Conservation (phyloP, 2,888 invertebrate genomes). For the Trichopoda pennipes region DNA sequence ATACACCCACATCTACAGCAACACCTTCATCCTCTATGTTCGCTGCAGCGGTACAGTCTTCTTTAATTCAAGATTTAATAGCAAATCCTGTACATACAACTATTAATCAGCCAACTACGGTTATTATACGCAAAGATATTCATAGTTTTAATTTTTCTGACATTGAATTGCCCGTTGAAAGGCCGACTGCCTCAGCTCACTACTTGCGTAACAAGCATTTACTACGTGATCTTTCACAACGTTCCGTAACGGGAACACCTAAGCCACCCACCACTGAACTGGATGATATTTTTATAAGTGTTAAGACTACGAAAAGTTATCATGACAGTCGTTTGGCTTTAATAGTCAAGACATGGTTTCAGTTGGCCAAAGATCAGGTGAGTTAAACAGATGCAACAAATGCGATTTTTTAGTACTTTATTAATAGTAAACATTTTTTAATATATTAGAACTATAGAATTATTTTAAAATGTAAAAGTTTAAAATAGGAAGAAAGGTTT, state of each 20-base stretch:
- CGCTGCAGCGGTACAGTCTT: constrained; percentile 43
- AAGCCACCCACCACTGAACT: constrained; percentile 86
- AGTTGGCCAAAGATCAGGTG: constrained; percentile 94
- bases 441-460: too few species aligned
- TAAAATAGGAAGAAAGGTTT: too few species aligned
- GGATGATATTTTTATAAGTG: constrained; percentile 95
- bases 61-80: constrained; percentile 59
- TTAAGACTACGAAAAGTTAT: constrained; percentile 95
- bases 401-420: too few species aligned
- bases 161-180: constrained; percentile 78
- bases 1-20: constrained; percentile 43
- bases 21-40: constrained; percentile 61
- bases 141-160: constrained; percentile 80
- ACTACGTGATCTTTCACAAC: constrained; percentile 79
- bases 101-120: constrained; percentile 74
- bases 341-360: constrained; percentile 97
- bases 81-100: constrained; percentile 64
- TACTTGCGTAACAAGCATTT: constrained; percentile 79
- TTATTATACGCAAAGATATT: constrained; percentile 80
- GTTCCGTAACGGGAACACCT: constrained; percentile 81
- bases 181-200: constrained; percentile 77
- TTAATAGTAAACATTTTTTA: too few species aligned
- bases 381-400: constrained; percentile 75
- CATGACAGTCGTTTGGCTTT: constrained; percentile 91
- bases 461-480: too few species aligned